Percentiles rank a stretch among this genome's conserved stretches.
Conservation (phyloP, 1,140 invertebrate species). For the Procambarus virginalis region DNA sequence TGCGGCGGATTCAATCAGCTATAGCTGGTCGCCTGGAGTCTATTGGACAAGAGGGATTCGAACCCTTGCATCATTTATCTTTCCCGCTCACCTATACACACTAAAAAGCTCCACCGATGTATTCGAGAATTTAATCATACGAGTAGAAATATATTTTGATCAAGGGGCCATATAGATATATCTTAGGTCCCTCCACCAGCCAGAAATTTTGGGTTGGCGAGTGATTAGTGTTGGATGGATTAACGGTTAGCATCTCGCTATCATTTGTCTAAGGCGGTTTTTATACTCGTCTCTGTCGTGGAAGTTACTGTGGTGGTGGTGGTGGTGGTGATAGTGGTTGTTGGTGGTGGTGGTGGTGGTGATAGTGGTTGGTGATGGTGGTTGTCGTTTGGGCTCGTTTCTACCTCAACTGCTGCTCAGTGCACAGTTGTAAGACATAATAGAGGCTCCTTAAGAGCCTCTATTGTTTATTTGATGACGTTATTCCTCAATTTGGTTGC, state of each 20-base stretch:
- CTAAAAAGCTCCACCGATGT: not conserved
- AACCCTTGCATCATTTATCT: not conserved
- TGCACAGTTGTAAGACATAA: too few species aligned
- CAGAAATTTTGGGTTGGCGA: too few species aligned
- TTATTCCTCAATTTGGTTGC: too few species aligned
- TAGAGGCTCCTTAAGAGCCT: too few species aligned
- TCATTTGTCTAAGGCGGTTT: not conserved
- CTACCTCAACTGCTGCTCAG: too few species aligned
- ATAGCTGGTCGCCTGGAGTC: not conserved
- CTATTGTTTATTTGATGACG: too few species aligned
- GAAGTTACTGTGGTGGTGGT: not conserved
- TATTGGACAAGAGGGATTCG: not conserved
- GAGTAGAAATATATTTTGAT: too few species aligned
- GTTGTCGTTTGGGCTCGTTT: too few species aligned
- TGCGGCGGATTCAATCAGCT: slow-evolving; percentile 11
- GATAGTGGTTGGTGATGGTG: not conserved
- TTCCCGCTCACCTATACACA: not conserved
- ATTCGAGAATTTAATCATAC: not conserved
- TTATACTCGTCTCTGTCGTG: not conserved
- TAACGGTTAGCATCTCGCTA: not conserved
- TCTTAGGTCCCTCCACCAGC: too few species aligned
- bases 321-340: not conserved
- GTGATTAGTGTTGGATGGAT: not conserved
- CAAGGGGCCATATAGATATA: too few species aligned
- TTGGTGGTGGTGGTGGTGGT: not conserved